These are phyloP conservation scores for Mormyrops attenuatus DNA, from an alignment of 2,797 vertebrate species.

Conservation along the genomic window DNA sequence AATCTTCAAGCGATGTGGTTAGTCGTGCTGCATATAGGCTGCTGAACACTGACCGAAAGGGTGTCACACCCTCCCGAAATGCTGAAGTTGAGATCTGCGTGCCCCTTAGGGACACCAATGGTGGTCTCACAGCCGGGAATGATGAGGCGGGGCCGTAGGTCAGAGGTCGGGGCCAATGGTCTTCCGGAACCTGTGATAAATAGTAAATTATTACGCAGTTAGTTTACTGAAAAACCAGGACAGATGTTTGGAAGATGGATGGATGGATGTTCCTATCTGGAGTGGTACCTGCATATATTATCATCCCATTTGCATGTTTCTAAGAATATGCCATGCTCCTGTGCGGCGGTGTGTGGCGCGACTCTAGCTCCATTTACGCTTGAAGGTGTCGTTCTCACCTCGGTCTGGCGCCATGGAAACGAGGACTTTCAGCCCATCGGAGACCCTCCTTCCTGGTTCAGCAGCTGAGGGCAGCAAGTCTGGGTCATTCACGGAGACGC, in stretches of 20 bases:
- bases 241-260: neutral
- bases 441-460: conserved; percentile 23
- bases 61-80: conserved; percentile 92
- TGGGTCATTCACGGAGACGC: conserved; percentile 52
- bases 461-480: conserved; percentile 32
- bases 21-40: neutral
- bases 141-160: conserved; percentile 73
- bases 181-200: conserved; percentile 54
- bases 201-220: neutral
- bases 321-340: neutral
- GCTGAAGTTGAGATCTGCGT: conserved; percentile 82
- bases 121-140: conserved; percentile 79
- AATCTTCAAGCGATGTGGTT: neutral
- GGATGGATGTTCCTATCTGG: neutral
- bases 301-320: neutral
- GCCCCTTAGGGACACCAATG: conserved; percentile 84
- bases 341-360: neutral
- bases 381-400: conserved; percentile 51
- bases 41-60: conserved; percentile 70
- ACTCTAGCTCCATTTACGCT: neutral
- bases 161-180: conserved; percentile 59
- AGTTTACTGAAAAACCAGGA: neutral
- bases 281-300: neutral
- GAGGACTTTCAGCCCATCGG: conserved; percentile 42
- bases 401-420: conserved; percentile 44